Evolutionary conservation across 2,113 vertebrate species (phyloP).

Genomic region (Gallinago paraguaiae): DNA sequence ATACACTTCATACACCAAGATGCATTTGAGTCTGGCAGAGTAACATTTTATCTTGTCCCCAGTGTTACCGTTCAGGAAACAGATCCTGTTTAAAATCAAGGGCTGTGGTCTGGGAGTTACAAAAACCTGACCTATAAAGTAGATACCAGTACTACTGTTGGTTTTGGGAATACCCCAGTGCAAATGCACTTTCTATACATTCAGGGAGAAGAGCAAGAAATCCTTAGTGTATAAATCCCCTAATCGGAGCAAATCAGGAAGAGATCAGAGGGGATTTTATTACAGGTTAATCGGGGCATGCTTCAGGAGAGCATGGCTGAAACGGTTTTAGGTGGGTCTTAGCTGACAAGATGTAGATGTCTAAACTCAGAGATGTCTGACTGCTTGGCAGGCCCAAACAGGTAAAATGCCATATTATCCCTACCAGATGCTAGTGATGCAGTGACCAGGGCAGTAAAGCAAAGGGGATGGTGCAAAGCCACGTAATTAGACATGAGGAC

Average conservation of each 20-base stretch:
- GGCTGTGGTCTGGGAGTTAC: not conserved
- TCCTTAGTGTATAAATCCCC: not conserved
- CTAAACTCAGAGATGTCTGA: not conserved
- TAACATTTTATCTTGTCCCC: not conserved
- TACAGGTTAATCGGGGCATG: not conserved
- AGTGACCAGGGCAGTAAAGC: not conserved
- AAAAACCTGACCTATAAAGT: not conserved
- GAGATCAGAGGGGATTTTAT: not conserved
- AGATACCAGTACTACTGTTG: not conserved
- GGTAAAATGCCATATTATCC: accelerated
- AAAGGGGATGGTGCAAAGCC: not conserved
- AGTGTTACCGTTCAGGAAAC: not conserved
- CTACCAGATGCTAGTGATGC: not conserved
- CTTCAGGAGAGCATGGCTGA: not conserved
- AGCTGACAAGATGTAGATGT: not conserved
- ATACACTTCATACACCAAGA: not conserved
- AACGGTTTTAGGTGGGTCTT: not conserved
- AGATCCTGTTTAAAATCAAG: not conserved
- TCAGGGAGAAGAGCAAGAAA: not conserved
- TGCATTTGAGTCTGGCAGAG: not conserved
- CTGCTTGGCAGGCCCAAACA: not conserved
- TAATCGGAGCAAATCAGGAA: not conserved
- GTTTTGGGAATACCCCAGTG: not conserved
- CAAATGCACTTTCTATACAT: not conserved
- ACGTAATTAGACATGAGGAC: accelerated